Evolutionary conservation across 1,140 invertebrate genomes (phyloP), one percentile per base, ranked within the genome.

Genomic region (Drosophila sp.): DNA sequence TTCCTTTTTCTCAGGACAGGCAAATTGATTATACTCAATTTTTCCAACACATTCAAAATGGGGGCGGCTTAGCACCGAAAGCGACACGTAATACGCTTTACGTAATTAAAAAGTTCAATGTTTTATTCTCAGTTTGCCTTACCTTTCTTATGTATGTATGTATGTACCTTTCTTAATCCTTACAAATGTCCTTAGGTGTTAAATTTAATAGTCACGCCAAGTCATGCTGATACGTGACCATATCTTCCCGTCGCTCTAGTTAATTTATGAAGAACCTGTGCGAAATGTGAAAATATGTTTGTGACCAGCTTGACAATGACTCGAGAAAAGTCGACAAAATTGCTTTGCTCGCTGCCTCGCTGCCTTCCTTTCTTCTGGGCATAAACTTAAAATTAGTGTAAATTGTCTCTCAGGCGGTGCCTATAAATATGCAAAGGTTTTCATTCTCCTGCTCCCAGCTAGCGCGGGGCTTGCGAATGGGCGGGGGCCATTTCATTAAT

Each of bases 381-480:
- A 44, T 61, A 44, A 60, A 76, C 54, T 83, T 82, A 63, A 87
- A 87, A 87, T 87, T 70, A 83, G 66, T 89, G 80, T 64, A 70
- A 77, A 78, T 79, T 60, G 62, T 79, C 66, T 66, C 68, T 66
- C 35, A 60, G 60, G 38, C 44, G 23, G 32, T 11, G 47, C 68
- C 79, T 70, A 80, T 83, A 78, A 87, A 84, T 89, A 87, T 89
- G 77, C 80, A 89, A 78, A 71, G 72, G 47, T 71, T 67, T 80
- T 47, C 38, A 6, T 65, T 35, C 61, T 35, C 25, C 7, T 1
- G 2, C 23, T 38, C 8, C 0, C 44, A 10, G 23, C 10, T 50
- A 2, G 5, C 3, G 33, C 1, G 3, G 40, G 38, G 32, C 35
- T 5, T 0, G 33, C 4, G 47, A 10, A 5, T 1, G 17, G 29